Evolutionary conservation across 2,888 invertebrate genomes (phyloP), one percentile per base, ranked within the genome.

Genomic region (Brachyopa scutellaris): DNA sequence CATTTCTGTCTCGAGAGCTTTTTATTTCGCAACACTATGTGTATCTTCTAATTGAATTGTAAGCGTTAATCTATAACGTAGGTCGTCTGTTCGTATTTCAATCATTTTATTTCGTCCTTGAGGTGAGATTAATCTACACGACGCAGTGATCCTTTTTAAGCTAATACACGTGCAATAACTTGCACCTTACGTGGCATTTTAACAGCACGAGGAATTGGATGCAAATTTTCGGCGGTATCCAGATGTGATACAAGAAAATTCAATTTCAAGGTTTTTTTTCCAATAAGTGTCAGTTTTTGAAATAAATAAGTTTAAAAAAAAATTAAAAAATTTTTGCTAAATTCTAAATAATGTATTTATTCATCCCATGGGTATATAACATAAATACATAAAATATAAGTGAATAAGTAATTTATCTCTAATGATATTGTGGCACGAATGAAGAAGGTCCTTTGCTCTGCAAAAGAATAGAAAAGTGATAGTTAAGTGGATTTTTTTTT

Each of bases 1-100:
- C 80, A 76, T 21, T 59, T 45, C 40, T 33, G 29, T 49, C 36
- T 51, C 23, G 49, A 47, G 67, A 79, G 79, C 79, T 80, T 80
- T 79, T 31, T 8, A 36, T 36, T 55, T 55, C 31, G 51, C 66
- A n/a, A 53, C 9, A 29, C 7, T 42, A 21, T 55, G 38, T 64
- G 62, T 59, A 53, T 42, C 21, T 64, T 51, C 55, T 49, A 67
- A 74, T 62, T 47, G 79, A 69, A 49, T 69, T 74, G 19, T 29
- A 40, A 61, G 26, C 33, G 73, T 53, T 29, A 38, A 53, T n/a
- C 53, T 38, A 73, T 61, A 73, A 62, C 38, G 55, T 64, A 36
- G 42, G 31, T n/a, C 57, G 51, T 61, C 45, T 53, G 15, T 31
- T 11, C 15, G 15, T 47, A 66, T n/a, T 73, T 53, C 13, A 79